phyloP scores from a whole-genome alignment of 35 echinoderm and acorn worm species.

The Apostichopus parvimensis region DNA sequence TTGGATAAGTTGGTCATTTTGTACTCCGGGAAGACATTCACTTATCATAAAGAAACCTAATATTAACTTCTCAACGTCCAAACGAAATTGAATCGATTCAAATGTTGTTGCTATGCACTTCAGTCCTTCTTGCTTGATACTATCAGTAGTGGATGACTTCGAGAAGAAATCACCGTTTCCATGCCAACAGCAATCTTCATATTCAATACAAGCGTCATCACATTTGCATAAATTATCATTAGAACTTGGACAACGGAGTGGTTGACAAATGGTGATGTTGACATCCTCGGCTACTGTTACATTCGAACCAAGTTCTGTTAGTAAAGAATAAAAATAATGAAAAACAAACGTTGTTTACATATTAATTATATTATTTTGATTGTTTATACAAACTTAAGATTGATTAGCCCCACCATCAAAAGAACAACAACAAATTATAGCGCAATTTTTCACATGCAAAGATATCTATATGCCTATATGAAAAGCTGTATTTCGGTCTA shows the following conservation, averaged over 20 bases:
- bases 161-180: background rate
- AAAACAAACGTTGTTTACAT: too few relatives aligned
- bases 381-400: too few relatives aligned
- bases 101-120: background rate
- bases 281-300: background rate
- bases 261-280: background rate
- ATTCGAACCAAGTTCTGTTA: background rate
- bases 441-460: too few relatives aligned
- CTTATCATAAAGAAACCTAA: constrained; percentile 32
- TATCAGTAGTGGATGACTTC: background rate
- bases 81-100: background rate
- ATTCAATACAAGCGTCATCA: background rate
- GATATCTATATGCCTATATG: too few relatives aligned
- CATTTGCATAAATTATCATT: background rate
- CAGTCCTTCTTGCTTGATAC: background rate
- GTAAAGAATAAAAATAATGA: too few relatives aligned
- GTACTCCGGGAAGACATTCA: constrained; percentile 21
- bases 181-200: constrained; percentile 24
- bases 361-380: too few relatives aligned
- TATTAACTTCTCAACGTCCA: background rate
- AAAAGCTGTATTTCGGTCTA: too few relatives aligned
- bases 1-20: background rate
- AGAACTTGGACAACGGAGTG: background rate
- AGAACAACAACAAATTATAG: too few relatives aligned
- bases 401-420: too few relatives aligned